These are phyloP conservation scores for Apodemia duryi DNA, from an alignment of 2,888 invertebrate species.

Conservation along the genomic window DNA sequence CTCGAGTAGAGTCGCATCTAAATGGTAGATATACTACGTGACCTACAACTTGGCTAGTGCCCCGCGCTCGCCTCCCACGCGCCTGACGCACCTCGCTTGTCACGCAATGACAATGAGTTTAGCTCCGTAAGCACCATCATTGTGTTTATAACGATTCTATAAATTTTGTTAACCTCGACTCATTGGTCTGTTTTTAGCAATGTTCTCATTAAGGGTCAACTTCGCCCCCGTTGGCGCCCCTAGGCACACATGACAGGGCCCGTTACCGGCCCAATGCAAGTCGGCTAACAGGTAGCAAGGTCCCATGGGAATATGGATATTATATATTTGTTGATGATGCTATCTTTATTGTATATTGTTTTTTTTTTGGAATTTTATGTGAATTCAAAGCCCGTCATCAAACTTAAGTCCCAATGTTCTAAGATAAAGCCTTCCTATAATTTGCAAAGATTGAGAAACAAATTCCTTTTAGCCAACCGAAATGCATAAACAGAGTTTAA, in stretches of 20 bases:
- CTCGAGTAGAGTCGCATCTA: conserved; percentile 18
- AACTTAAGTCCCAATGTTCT: too few relatives aligned
- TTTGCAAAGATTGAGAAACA: too few relatives aligned
- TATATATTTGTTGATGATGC: too few relatives aligned
- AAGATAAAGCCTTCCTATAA: too few relatives aligned
- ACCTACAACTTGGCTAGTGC: conserved; percentile 32
- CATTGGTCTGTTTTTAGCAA: not conserved
- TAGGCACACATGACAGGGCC: not conserved
- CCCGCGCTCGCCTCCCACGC: conserved; percentile 31
- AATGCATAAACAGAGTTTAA: too few relatives aligned
- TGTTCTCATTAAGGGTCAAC: not conserved
- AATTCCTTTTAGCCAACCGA: too few relatives aligned
- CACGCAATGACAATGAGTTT: conserved; percentile 33
- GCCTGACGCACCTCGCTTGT: conserved; percentile 33
- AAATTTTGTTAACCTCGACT: conserved; percentile 18
- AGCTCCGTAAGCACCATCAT: conserved; percentile 24
- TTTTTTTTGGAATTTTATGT: too few relatives aligned
- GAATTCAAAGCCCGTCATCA: too few relatives aligned
- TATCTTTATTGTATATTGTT: too few relatives aligned
- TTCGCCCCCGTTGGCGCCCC: not conserved
- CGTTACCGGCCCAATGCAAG: not conserved
- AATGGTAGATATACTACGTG: conserved; percentile 27
- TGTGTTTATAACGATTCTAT: conserved; percentile 19
- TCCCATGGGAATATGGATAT: not conserved
- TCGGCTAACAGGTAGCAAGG: not conserved